Evolutionary conservation across 2,797 vertebrate genomes (phyloP).

Genomic region (Botia kubotai): DNA sequence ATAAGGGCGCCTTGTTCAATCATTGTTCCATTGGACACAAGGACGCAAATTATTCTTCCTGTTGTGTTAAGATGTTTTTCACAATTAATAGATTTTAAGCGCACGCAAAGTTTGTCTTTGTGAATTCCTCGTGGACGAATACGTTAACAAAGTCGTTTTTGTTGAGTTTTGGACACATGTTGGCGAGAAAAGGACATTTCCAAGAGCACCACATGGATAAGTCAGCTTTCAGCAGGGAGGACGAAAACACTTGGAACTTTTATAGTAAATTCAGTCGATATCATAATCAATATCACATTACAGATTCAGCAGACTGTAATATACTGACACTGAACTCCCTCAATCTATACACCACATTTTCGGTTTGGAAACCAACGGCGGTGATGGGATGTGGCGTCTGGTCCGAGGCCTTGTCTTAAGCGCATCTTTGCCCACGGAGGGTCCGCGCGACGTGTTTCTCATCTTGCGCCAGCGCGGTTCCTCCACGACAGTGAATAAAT

Average conservation of each 20-base stretch:
- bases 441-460: slow-evolving; percentile 38
- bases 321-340: not conserved
- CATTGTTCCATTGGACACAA: slow-evolving; percentile 38
- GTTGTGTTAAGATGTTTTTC: slow-evolving; percentile 15
- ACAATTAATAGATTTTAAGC: slow-evolving; percentile 40
- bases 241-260: not conserved
- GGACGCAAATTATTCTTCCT: slow-evolving; percentile 35
- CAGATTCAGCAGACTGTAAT: not conserved
- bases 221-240: not conserved
- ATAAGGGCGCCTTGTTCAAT: slow-evolving; percentile 34
- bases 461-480: slow-evolving; percentile 59
- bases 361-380: not conserved
- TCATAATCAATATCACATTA: slow-evolving; percentile 14
- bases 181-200: slow-evolving; percentile 9
- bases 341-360: not conserved
- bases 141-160: slow-evolving; percentile 18
- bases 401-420: slow-evolving; percentile 33
- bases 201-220: slow-evolving; percentile 3
- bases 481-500: slow-evolving; percentile 67
- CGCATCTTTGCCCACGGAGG: slow-evolving; percentile 42
- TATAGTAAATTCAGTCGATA: not conserved
- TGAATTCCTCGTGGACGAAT: not conserved
- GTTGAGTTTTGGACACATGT: slow-evolving; percentile 12
- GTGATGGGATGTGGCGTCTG: slow-evolving; percentile 42
- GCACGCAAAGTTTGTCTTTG: slow-evolving; percentile 2